Evolutionary conservation across 2,888 invertebrate genomes (phyloP).

Genomic region (Rhagonycha lutea): DNA sequence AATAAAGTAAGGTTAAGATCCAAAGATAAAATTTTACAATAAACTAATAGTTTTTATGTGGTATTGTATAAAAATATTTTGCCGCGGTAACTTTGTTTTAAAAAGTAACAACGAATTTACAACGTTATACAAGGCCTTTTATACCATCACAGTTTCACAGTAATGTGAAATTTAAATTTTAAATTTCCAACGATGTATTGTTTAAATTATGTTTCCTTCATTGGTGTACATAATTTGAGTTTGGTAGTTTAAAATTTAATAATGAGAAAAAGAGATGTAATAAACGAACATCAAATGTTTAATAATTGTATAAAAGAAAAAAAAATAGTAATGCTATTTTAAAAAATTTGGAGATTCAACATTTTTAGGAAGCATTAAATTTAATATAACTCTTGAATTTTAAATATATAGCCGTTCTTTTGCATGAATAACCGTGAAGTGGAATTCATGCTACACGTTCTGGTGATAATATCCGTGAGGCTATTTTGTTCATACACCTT

Average conservation of each 20-base stretch:
- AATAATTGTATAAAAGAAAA: neutral
- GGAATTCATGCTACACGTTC: conserved; percentile 33
- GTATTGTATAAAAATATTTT: neutral
- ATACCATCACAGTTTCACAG: neutral
- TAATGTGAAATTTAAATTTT: neutral
- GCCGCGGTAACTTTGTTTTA: neutral
- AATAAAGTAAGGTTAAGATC: neutral
- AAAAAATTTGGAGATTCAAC: neutral
- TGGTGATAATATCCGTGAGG: conserved; percentile 29
- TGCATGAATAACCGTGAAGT: conserved; percentile 33
- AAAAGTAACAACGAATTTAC: neutral
- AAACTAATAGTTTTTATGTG: neutral
- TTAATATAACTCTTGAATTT: neutral
- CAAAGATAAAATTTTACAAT: neutral
- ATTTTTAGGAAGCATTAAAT: neutral
- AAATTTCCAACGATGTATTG: neutral
- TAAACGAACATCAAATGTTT: no score
- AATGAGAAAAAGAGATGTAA: neutral
- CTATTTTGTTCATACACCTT: conserved; percentile 34
- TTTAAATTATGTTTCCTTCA: neutral
- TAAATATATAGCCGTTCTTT: conserved; percentile 12
- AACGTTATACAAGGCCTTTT: neutral
- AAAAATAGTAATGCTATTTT: neutral
- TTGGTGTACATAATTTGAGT: neutral
- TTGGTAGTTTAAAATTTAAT: neutral